A percentile compares a stretch with the other conserved stretches of the same genome.
Evolutionary conservation across 1,140 invertebrate genomes (phyloP).

Genomic region (Spodoptera frugiperda): DNA sequence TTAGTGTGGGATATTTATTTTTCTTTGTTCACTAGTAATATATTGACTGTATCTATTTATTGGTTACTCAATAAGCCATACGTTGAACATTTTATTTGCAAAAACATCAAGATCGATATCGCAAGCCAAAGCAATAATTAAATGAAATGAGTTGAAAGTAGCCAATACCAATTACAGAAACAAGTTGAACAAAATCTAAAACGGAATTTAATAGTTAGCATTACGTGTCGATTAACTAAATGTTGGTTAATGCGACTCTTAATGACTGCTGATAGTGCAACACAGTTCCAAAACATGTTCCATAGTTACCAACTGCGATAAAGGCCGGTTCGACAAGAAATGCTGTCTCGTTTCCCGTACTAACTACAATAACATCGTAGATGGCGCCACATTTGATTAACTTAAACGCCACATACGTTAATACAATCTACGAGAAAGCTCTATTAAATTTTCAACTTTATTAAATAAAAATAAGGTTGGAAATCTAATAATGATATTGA

Average conservation of each 20-base stretch:
- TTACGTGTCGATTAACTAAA: constrained; percentile 48
- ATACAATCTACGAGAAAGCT: too few species aligned
- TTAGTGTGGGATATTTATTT: too few species aligned
- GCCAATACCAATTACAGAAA: constrained; percentile 10
- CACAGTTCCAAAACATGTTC: constrained; percentile 21
- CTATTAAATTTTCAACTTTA: too few species aligned
- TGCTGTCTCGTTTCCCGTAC: neutral
- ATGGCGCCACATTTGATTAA: constrained; percentile 29
- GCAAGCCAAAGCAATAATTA: too few species aligned
- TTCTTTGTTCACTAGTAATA: too few species aligned
- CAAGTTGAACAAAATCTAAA: constrained; percentile 16
- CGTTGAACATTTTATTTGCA: too few species aligned
- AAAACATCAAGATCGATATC: too few species aligned
- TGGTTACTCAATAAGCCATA: too few species aligned
- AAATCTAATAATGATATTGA: too few species aligned
- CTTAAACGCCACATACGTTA: too few species aligned
- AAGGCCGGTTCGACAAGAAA: constrained; percentile 22
- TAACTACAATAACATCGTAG: neutral
- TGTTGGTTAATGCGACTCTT: constrained; percentile 48
- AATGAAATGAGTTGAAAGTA: neutral
- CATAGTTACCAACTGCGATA: constrained; percentile 12
- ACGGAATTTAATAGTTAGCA: constrained; percentile 41
- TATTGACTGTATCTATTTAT: too few species aligned
- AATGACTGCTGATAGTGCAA: constrained; percentile 44
- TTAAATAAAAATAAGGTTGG: too few species aligned